Conservation (phyloP, 2,797 vertebrate species). For the Syngnathus rostellatus region DNA sequence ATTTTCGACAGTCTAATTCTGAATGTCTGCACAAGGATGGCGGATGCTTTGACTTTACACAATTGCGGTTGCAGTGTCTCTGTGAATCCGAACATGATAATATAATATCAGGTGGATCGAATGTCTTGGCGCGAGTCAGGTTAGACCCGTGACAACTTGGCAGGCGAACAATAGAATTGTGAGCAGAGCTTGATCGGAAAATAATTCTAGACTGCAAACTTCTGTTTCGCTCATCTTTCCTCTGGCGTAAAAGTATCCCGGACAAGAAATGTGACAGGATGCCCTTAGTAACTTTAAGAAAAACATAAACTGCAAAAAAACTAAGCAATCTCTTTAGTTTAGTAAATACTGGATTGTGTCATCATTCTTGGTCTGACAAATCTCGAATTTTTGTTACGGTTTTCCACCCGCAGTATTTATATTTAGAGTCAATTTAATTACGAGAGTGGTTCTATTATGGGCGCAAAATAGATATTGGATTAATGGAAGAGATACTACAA, state of each 20-base stretch:
- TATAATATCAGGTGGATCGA: slow-evolving; percentile 36
- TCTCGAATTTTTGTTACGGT: slow-evolving; percentile 7
- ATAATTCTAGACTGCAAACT: slow-evolving; percentile 3
- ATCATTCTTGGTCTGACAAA: not conserved
- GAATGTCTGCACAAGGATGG: not conserved
- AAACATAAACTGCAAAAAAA: not conserved
- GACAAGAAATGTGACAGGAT: slow-evolving; percentile 1
- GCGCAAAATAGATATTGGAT: slow-evolving; percentile 10
- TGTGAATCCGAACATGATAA: slow-evolving; percentile 17
- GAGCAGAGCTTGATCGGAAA: slow-evolving; percentile 17
- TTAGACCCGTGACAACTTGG: slow-evolving; percentile 16
- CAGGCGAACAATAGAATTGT: slow-evolving; percentile 15
- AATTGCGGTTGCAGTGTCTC: slow-evolving; percentile 19
- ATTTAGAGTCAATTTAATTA: slow-evolving; percentile 45
- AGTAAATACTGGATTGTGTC: not conserved
- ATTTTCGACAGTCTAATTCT: slow-evolving; percentile 4
- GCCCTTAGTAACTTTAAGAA: not conserved
- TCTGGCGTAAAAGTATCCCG: slow-evolving; percentile 7
- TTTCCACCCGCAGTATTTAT: slow-evolving; percentile 24
- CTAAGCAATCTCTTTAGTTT: not conserved
- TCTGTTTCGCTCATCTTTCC: slow-evolving; percentile 8
- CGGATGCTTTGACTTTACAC: slow-evolving; percentile 8
- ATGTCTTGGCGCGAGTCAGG: slow-evolving; percentile 28
- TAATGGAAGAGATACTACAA: slow-evolving; percentile 39
- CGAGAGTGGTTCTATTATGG: slow-evolving; percentile 5